These are phyloP conservation scores for Barypeithes pellucidus DNA, from an alignment of 2,888 invertebrate species.

Conservation along the genomic window DNA sequence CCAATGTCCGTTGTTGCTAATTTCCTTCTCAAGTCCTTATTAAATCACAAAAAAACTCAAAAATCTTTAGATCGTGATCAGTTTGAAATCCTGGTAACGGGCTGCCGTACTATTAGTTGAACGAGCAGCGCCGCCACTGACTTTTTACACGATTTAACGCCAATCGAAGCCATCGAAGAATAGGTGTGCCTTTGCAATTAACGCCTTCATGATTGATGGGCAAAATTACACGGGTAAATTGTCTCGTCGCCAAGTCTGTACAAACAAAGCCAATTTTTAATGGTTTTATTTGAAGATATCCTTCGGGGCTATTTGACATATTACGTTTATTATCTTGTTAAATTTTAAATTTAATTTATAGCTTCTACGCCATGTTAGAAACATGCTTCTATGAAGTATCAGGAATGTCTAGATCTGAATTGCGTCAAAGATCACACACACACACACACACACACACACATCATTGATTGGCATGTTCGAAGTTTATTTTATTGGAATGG, in stretches of 20 bases:
- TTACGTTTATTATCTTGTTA: conserved; percentile 9
- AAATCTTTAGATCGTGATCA: no score
- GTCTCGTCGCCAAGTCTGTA: conserved; percentile 33
- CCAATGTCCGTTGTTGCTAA: no score
- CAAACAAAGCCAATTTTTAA: conserved; percentile 26
- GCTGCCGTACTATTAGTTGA: no score
- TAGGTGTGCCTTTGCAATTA: conserved; percentile 49
- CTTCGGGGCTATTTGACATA: conserved; percentile 4
- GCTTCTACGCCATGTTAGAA: background rate
- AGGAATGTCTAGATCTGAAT: no score
- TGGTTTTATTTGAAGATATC: conserved; percentile 11
- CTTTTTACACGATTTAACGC: conserved; percentile 13
- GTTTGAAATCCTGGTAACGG: no score
- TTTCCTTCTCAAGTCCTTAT: no score
- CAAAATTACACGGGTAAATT: conserved; percentile 47
- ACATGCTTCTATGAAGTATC: background rate
- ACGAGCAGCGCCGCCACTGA: conserved; percentile 18
- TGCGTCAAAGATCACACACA: background rate
- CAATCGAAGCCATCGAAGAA: conserved; percentile 40
- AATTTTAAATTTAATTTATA: conserved; percentile 4
- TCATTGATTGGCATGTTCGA: no score
- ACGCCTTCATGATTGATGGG: conserved; percentile 49
- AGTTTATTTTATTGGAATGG: no score
- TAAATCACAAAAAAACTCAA: no score
- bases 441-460: no score